Conservation (phyloP, 2,888 invertebrate species). For the Apamea anceps region DNA sequence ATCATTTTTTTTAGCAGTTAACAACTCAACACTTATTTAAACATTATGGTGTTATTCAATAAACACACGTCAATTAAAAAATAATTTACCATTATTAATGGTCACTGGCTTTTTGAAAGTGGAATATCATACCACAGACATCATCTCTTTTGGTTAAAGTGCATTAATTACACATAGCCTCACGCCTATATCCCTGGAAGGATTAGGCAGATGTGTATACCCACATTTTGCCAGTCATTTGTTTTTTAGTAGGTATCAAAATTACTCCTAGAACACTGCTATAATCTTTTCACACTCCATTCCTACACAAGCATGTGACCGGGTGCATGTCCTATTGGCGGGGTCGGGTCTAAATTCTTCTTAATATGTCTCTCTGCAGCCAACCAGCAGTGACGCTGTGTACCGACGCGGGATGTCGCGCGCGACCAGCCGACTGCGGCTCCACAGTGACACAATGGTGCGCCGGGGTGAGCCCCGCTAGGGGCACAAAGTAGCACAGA, state of each 20-base stretch:
- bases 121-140: not conserved
- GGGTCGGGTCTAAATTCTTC: conserved; percentile 73
- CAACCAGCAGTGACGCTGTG: conserved; percentile 66
- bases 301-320: conserved; percentile 26
- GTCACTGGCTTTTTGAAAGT: not conserved
- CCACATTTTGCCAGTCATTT: not conserved
- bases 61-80: not conserved
- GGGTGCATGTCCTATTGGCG: conserved; percentile 73
- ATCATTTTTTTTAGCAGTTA: not conserved
- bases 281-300: conserved; percentile 11
- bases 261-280: conserved; percentile 1
- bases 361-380: conserved; percentile 67
- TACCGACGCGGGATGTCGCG: conserved; percentile 64
- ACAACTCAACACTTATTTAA: not conserved
- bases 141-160: conserved; percentile 6
- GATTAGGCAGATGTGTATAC: not conserved
- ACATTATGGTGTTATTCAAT: not conserved
- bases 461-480: conserved; percentile 54
- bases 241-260: conserved; percentile 6
- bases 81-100: not conserved
- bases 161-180: not conserved
- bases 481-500: conserved; percentile 57
- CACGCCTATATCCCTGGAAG: not conserved
- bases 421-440: conserved; percentile 74
- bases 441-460: conserved; percentile 80